These are phyloP conservation scores for Mormyrops attenuatus DNA, from an alignment of 2,797 vertebrate species.

Conservation along the genomic window DNA sequence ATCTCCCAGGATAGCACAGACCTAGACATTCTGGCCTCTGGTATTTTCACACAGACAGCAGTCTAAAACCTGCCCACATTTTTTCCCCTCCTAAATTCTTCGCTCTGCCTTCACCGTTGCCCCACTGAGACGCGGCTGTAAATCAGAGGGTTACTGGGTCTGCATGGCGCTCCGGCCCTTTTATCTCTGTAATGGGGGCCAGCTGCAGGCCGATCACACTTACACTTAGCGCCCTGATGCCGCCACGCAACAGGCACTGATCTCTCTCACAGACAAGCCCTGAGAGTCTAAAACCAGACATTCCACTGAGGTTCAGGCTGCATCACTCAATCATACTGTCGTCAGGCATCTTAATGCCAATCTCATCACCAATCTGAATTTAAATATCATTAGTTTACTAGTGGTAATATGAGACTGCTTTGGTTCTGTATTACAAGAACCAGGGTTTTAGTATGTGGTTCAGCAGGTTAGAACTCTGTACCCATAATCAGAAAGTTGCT, in stretches of 20 bases:
- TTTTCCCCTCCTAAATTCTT: background rate
- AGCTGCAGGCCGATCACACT: slow-evolving; percentile 37
- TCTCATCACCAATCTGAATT: background rate
- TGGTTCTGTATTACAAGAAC: background rate
- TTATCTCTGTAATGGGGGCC: slow-evolving; percentile 52
- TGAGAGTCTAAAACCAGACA: background rate
- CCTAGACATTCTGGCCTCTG: background rate
- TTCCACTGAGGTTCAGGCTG: background rate
- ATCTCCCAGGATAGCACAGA: background rate
- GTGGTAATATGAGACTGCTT: background rate
- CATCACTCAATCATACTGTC: background rate
- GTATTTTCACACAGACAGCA: background rate
- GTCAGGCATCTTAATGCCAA: background rate
- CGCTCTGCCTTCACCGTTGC: background rate
- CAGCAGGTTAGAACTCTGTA: background rate
- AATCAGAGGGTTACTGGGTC: slow-evolving; percentile 44
- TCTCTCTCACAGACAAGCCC: slow-evolving; percentile 31
- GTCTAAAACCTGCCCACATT: background rate
- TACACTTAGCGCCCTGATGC: background rate
- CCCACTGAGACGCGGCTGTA: slow-evolving; percentile 43
- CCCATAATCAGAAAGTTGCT: background rate
- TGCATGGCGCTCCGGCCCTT: slow-evolving; percentile 45
- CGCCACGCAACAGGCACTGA: slow-evolving; percentile 11
- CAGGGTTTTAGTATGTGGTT: background rate
- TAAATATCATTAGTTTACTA: background rate